phyloP scores from a whole-genome alignment of 2,797 vertebrate species.

The Vultur gryphus region DNA sequence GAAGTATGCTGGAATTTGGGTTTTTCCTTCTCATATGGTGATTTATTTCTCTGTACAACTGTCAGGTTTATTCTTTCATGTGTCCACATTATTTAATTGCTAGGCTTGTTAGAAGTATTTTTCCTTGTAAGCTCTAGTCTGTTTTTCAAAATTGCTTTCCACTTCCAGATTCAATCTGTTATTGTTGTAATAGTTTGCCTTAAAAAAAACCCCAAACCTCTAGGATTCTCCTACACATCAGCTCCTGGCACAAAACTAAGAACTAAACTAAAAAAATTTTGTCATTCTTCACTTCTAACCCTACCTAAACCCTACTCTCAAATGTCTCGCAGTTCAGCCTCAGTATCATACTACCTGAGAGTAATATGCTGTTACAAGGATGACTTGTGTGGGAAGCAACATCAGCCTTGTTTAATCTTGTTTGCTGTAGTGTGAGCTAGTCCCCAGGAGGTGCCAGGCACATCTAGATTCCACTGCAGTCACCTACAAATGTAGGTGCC shows the following conservation, averaged over 20 bases:
- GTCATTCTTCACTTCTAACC: neutral
- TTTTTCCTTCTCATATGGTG: neutral
- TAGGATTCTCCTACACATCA: neutral
- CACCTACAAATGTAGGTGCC: neutral
- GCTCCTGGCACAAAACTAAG: neutral
- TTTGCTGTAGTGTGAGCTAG: neutral
- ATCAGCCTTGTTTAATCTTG: neutral
- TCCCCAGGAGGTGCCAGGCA: neutral
- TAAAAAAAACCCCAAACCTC: neutral
- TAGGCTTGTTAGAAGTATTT: neutral
- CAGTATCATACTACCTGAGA: neutral
- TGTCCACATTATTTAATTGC: neutral
- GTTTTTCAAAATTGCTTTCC: neutral
- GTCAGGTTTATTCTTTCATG: neutral
- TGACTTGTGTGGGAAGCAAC: neutral
- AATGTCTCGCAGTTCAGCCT: neutral
- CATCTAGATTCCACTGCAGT: neutral
- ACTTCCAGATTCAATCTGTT: neutral
- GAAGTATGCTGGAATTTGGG: neutral
- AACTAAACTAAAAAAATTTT: neutral
- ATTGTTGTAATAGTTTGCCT: neutral
- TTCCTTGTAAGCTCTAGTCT: neutral
- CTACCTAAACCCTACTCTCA: neutral
- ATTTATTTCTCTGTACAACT: neutral
- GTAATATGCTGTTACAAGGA: neutral